phyloP scores from a whole-genome alignment of 2,797 vertebrate species.

The Crax fasciolata region DNA sequence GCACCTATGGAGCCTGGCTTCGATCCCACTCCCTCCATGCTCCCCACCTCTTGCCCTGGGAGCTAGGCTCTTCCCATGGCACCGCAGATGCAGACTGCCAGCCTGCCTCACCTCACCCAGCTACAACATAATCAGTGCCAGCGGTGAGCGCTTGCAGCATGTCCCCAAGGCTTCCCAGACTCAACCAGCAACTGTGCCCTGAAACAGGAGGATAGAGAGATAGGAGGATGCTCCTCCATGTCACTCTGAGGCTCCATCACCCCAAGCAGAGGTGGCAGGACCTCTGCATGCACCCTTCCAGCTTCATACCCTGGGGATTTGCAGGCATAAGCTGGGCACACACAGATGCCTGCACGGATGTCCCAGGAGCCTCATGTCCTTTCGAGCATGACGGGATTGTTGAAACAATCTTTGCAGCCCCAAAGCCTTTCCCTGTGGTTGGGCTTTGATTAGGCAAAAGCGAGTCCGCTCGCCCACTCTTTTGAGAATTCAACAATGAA shows the following conservation, averaged over 20 bases:
- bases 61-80: neutral
- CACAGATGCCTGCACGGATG: fast-evolving
- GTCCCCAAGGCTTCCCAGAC: neutral
- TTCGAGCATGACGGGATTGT: neutral
- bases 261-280: neutral
- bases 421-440: neutral
- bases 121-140: neutral
- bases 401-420: constrained; percentile 1
- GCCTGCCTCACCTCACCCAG: constrained; percentile 7
- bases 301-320: neutral
- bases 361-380: neutral
- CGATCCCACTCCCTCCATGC: fast-evolving
- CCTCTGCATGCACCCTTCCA: fast-evolving
- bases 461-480: fast-evolving
- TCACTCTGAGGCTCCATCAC: neutral
- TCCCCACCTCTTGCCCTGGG: neutral
- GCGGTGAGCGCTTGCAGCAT: fast-evolving
- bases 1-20: neutral
- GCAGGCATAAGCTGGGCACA: neutral
- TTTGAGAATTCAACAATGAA: neutral
- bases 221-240: neutral
- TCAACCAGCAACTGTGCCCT: neutral
- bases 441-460: constrained; percentile 15
- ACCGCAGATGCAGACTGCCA: neutral
- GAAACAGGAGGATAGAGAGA: neutral